Base-by-base conservation (phyloP, 2,797 vertebrate species). In the Acrocephalus scirpaceus region DNA sequence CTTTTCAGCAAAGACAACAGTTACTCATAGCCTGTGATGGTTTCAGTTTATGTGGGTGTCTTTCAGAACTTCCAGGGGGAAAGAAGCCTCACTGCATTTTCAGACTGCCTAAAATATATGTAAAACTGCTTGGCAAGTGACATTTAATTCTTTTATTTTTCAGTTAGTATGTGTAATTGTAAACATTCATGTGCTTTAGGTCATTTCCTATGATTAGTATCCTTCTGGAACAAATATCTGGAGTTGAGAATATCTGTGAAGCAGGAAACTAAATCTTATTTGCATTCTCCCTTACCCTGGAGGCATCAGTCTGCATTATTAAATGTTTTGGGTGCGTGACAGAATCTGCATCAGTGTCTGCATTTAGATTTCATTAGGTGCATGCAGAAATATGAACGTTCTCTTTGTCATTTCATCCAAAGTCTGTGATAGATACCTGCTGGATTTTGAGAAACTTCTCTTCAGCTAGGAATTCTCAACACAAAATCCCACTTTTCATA, bases 171-270 rank as follows among this genome's bases (percentile, higher is more conserved):
- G 12, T 67, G 17, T 89, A 84, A 88, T 80, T 78, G 58, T 93
- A 85, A 93, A 74, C 78, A 73, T 32, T 84, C 79, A 36, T 64
- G 32, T 73, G 83, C 78, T 84, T 70, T 78, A 80, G 51, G 83
- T 95, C 38, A 62, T 93, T 96, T 95, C 53, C 87, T 91, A 66
- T 61, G 53, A 92, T 94, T 95, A 83, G 44, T 69, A 40, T 90
- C 87, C 69, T 95, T 90, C 90, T 95, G 95, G 93, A 97, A 93
- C 72, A 86, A 78, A 91, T 95, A 88, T 34, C 71, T 87, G 26
- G 61, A 93, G 74, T 40, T 90, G 74, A 86, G 94, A 96, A 50
- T 81, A 92, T 90, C 83, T 93, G 89, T 77, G 83, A 93, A 93
- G 86, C 69, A 91, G 80, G 90, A 96, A 97, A 75, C 76, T 36